A percentile compares a stretch with the other conserved stretches of the same genome.
Evolutionary conservation across 2,113 vertebrate species (phyloP).

Genomic region (Papio anubis): DNA sequence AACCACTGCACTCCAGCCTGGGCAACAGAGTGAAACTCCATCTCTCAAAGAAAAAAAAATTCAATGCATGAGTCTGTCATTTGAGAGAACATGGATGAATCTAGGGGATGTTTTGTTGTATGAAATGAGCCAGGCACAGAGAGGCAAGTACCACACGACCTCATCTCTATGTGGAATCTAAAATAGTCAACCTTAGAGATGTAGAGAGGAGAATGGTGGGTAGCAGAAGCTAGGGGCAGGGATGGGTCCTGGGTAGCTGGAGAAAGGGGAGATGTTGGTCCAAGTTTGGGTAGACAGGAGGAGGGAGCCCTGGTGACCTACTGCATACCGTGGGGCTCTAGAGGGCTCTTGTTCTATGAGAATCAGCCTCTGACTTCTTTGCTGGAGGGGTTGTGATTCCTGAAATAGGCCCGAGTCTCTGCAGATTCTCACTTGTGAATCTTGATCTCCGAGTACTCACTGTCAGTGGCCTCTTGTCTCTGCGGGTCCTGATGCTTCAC

Average conservation of each 20-base stretch:
- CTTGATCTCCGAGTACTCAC: background rate
- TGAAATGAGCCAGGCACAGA: background rate
- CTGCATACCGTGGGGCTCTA: fast-evolving
- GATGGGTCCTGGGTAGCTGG: background rate
- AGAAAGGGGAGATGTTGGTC: background rate
- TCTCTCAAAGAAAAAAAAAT: too few relatives aligned
- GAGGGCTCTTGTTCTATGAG: background rate
- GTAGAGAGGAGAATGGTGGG: background rate
- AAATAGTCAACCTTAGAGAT: too few relatives aligned
- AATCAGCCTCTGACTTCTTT: background rate
- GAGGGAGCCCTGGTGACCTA: too few relatives aligned
- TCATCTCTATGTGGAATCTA: background rate
- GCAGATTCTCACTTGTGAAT: background rate
- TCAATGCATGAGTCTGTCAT: background rate
- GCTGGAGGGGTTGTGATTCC: background rate
- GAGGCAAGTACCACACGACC: background rate
- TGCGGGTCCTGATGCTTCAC: fast-evolving
- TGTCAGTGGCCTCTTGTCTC: too few relatives aligned
- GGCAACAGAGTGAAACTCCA: background rate
- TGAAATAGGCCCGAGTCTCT: background rate
- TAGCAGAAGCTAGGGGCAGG: background rate
- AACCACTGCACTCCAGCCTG: background rate
- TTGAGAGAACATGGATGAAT: background rate
- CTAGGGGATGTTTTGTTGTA: background rate
- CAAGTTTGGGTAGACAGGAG: background rate